These are phyloP conservation scores for Polia nebulosa DNA, from an alignment of 2,888 invertebrate genomes.

Conservation along the genomic window DNA sequence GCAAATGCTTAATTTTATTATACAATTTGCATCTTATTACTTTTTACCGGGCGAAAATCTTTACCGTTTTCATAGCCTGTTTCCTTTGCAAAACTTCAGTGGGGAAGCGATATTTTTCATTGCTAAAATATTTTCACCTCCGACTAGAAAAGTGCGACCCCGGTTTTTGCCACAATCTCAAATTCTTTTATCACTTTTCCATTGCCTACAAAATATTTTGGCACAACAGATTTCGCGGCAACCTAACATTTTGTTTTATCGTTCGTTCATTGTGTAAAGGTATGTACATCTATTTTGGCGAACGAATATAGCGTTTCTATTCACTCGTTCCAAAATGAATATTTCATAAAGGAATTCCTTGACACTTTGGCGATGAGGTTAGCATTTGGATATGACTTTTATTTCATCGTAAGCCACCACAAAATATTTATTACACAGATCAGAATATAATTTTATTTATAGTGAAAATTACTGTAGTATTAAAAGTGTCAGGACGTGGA, in stretches of 20 bases:
- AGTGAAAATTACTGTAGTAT: background rate
- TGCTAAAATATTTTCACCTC: conserved; percentile 58
- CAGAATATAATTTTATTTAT: background rate
- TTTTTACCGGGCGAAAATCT: conserved; percentile 55
- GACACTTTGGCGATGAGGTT: conserved; percentile 19
- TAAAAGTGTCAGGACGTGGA: no score
- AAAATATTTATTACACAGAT: background rate
- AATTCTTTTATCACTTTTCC: conserved; percentile 64
- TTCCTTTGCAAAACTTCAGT: conserved; percentile 58
- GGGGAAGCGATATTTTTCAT: conserved; percentile 50
- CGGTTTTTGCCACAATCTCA: conserved; percentile 48
- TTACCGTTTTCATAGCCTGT: conserved; percentile 61
- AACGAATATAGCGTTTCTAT: conserved; percentile 45
- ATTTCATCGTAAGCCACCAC: background rate
- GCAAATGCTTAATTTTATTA: conserved; percentile 52
- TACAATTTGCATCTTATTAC: conserved; percentile 58
- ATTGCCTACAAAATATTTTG: conserved; percentile 63
- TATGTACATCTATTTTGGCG: conserved; percentile 48
- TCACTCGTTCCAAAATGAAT: conserved; percentile 40
- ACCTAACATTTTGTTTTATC: conserved; percentile 65
- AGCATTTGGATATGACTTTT: conserved; percentile 18
- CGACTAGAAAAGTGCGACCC: conserved; percentile 41
- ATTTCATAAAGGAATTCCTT: conserved; percentile 47
- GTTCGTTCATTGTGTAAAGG: conserved; percentile 34
- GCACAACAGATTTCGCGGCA: conserved; percentile 56